Percentiles rank a stretch among this genome's conserved stretches.
These are phyloP conservation scores for Capitella teleta DNA, from an alignment of 1,140 invertebrate genomes.

Conservation along the genomic window DNA sequence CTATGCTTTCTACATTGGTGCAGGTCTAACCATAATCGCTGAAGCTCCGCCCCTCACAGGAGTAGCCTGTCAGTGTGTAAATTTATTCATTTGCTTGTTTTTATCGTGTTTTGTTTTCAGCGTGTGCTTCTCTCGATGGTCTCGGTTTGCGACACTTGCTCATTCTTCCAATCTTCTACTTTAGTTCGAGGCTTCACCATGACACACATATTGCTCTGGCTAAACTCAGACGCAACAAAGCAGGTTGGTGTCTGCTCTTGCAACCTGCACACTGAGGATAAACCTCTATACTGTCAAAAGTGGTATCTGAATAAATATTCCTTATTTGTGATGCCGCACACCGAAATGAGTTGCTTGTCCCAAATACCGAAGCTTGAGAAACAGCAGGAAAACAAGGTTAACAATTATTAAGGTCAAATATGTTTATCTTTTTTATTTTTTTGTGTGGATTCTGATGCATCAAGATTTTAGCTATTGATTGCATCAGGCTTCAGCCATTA, in stretches of 20 bases:
- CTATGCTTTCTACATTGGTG: background rate
- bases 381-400: no score
- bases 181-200: constrained; percentile 1
- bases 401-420: no score
- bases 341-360: no score
- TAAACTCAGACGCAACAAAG: constrained; percentile 1
- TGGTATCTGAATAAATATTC: background rate
- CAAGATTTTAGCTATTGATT: no score
- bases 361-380: no score
- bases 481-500: no score
- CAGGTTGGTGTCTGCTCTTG: background rate
- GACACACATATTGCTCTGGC: background rate
- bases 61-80: background rate
- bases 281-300: no score
- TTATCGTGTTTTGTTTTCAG: background rate
- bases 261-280: background rate
- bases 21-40: background rate
- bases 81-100: background rate
- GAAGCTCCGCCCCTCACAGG: no score
- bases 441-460: no score
- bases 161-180: background rate
- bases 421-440: no score
- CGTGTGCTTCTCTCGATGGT: background rate
- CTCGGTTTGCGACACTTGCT: background rate
- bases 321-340: no score